These are phyloP conservation scores for Lamproptera curius DNA, from an alignment of 2,888 invertebrate species.

Conservation along the genomic window DNA sequence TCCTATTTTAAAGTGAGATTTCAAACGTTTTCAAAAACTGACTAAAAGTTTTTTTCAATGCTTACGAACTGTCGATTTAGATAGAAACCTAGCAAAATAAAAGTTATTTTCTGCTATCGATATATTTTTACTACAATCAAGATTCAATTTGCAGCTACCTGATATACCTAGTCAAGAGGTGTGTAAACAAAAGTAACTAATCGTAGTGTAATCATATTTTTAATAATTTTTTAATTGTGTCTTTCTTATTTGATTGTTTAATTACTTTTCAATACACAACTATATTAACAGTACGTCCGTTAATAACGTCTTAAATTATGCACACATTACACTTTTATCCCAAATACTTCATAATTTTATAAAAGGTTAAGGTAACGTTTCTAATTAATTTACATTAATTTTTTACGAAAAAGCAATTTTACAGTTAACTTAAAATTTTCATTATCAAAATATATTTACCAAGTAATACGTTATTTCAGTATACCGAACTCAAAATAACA, in stretches of 20 bases:
- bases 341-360: not conserved
- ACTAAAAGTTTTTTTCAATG: not conserved
- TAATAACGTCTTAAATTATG: no score
- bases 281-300: no score
- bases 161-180: conserved; percentile 13
- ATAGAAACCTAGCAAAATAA: no score
- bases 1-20: not conserved
- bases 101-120: no score
- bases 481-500: conserved; percentile 12
- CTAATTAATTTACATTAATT: not conserved
- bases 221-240: conserved; percentile 1
- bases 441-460: not conserved
- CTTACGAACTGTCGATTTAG: no score
- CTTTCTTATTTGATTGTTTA: not conserved
- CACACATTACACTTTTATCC: not conserved
- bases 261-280: not conserved
- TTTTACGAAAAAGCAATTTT: not conserved
- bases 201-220: no score
- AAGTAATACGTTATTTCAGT: conserved; percentile 9
- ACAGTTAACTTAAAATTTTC: not conserved
- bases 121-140: no score
- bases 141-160: conserved; percentile 12
- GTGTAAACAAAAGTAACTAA: not conserved
- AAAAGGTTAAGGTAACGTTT: not conserved
- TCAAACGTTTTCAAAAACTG: not conserved